Percentiles rank a stretch among this genome's conserved stretches.
phyloP scores from a whole-genome alignment of 2,113 vertebrate genomes.

The Ia io region DNA sequence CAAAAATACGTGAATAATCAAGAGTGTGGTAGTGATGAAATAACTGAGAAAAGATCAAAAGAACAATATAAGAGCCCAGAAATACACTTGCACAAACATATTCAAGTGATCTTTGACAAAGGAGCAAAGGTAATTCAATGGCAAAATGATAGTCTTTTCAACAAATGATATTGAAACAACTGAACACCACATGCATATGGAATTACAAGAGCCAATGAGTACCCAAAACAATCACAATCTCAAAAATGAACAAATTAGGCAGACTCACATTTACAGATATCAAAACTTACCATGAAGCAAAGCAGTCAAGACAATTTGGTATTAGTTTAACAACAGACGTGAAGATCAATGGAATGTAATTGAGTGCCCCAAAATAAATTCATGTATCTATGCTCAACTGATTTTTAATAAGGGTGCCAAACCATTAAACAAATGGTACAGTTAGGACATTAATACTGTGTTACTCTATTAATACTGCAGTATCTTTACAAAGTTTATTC shows the following conservation, averaged over 20 bases:
- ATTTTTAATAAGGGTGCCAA: not conserved
- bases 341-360: not conserved
- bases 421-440: not conserved
- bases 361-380: not conserved
- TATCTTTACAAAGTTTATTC: not conserved
- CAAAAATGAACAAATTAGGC: not conserved
- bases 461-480: not conserved
- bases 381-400: not conserved
- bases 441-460: not conserved
- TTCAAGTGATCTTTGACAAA: not conserved
- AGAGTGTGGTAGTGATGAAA: too few species aligned
- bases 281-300: not conserved
- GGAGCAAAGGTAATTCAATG: not conserved
- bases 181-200: not conserved
- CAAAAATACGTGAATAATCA: too few species aligned
- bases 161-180: not conserved
- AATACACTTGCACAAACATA: too few species aligned
- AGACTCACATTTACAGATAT: not conserved
- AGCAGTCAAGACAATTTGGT: not conserved
- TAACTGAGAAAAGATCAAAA: too few species aligned
- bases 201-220: not conserved
- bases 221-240: not conserved
- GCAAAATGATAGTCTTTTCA: not conserved
- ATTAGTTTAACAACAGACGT: not conserved
- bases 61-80: too few species aligned